Evolutionary conservation across 2,113 vertebrate genomes (phyloP), one percentile per base, ranked within the genome.

Genomic region (Arvicanthis niloticus): DNA sequence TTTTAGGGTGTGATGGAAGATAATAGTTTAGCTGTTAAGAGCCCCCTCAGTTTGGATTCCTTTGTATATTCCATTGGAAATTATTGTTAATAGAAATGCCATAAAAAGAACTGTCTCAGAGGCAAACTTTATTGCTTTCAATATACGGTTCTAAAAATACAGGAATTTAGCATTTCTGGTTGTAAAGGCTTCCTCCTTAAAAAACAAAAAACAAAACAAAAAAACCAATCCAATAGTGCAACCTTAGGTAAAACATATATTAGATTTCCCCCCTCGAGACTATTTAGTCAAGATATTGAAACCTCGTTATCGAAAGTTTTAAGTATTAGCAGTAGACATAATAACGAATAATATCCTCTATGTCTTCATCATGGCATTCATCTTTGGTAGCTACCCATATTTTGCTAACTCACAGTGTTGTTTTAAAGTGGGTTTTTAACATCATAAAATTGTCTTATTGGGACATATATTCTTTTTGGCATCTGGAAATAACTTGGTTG

Each of bases 61-160:
- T 72, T 70, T 51, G 60, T 80, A 34, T 56, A 51, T 73, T 76
- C 48, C 58, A 68, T n/a, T 91, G 89, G 45, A 84, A 76, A 65
- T 90, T 76, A 93, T 77, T 75, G 56, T 81, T 94, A 77, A 91
- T 77, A 81, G 51, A 91, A 78, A 70, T 72, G 24, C 40, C 89
- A 53, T 82, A 68, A 85, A 96, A 89, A 93, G 93, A 91, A 85
- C 77, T 60, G 62, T 45, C 73, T 85, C 68, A 1, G 73, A 84
- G 93, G 68, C 78, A 87, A 72, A 45, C 86, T 73, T 65, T 81
- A 89, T 62, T 82, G 21, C 42, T 97, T 97, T 68, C 11, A 91
- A 51, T 86, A 19, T 42, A 40, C 60, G 37, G 5, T 48, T 89
- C 85, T 92, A 72, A 88, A 86, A 96, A 77, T 37, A 92, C 12